Evolutionary conservation across 2,797 vertebrate species (phyloP).

Genomic region (Falco novaeseelandiae): DNA sequence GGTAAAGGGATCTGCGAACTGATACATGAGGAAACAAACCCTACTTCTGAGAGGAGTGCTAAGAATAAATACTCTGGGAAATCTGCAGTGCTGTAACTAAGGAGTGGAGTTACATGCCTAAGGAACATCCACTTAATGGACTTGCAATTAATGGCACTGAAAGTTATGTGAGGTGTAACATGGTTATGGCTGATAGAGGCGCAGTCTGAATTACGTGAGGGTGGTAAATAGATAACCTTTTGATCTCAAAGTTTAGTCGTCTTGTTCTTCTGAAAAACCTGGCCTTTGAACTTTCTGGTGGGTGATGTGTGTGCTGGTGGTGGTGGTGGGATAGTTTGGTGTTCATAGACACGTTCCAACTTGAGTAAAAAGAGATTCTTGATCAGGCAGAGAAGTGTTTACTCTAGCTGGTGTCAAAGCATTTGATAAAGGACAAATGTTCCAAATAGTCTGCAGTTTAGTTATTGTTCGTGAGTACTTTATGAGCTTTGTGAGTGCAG

Average conservation of each 20-base stretch:
- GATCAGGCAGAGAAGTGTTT: neutral
- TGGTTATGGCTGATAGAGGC: neutral
- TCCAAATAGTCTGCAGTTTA: neutral
- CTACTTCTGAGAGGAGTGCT: neutral
- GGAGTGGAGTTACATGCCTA: neutral
- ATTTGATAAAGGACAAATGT: neutral
- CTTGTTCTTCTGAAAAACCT: neutral
- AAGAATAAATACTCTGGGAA: neutral
- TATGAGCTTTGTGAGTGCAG: neutral
- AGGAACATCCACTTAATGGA: neutral
- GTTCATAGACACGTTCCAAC: neutral
- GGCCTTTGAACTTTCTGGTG: neutral
- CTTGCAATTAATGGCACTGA: neutral
- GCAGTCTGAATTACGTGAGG: neutral
- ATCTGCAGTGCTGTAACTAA: neutral
- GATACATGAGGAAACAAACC: neutral
- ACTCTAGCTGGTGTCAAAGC: neutral
- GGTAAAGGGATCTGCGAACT: neutral
- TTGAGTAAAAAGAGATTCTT: neutral
- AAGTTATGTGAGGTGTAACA: neutral
- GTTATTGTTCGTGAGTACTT: neutral
- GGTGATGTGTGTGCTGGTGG: accelerated
- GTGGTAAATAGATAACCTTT: neutral
- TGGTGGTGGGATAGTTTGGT: neutral
- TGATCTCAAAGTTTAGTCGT: neutral